Evolutionary conservation across 2,888 invertebrate species (phyloP).

Genomic region (Cephus runcator): DNA sequence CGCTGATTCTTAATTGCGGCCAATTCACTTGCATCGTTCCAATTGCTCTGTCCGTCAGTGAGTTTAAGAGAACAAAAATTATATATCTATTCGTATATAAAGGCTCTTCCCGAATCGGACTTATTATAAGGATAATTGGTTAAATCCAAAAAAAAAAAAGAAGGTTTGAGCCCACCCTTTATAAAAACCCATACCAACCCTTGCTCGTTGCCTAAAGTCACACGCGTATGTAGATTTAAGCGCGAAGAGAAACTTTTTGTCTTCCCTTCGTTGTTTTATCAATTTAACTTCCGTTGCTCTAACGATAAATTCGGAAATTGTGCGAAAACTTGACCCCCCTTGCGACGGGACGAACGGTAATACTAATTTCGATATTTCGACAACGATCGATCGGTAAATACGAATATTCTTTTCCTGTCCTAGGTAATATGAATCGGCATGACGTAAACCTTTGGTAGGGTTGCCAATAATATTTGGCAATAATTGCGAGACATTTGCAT

Average conservation of each 20-base stretch:
- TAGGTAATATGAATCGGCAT: neutral
- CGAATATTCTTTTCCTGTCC: neutral
- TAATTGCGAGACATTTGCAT: neutral
- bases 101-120: neutral
- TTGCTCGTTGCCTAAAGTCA: neutral
- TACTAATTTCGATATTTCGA: neutral
- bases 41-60: neutral
- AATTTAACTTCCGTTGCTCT: too few relatives aligned
- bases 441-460: neutral
- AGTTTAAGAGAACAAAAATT: neutral
- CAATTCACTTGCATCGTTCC: neutral
- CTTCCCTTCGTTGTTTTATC: too few relatives aligned
- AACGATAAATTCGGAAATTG: neutral
- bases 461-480: constrained; percentile 4
- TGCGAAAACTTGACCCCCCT: neutral
- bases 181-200: neutral
- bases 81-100: neutral
- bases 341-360: neutral
- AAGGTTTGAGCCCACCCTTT: neutral
- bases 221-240: neutral
- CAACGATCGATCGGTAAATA: neutral
- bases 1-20: neutral
- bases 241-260: neutral
- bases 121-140: neutral
- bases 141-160: too few relatives aligned